Percentiles rank a stretch among this genome's conserved stretches.
phyloP scores from a whole-genome alignment of 1,140 invertebrate genomes.

The Aphaenogaster rudis region DNA sequence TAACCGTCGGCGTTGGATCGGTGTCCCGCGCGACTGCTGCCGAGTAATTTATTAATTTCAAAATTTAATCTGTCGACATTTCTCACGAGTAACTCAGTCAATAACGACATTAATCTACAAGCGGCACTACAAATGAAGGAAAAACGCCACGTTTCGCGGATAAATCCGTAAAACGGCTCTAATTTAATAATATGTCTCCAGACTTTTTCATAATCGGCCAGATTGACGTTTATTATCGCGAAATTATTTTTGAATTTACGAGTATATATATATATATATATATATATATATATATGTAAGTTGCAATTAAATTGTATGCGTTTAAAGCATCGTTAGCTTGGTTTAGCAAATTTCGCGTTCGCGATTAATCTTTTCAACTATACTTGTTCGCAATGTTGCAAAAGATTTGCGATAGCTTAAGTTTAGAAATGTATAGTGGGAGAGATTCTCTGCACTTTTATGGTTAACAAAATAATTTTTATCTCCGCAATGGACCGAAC shows the following conservation, averaged over 20 bases:
- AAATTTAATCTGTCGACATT: slow-evolving; percentile 61
- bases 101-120: slow-evolving; percentile 50
- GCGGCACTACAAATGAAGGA: slow-evolving; percentile 4
- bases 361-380: neutral
- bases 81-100: slow-evolving; percentile 57
- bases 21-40: slow-evolving; percentile 47
- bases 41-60: slow-evolving; percentile 61
- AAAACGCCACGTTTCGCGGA: neutral
- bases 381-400: neutral
- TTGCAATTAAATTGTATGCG: slow-evolving; percentile 10
- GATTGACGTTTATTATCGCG: slow-evolving; percentile 34
- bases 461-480: neutral
- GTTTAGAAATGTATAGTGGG: neutral
- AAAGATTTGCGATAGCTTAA: neutral
- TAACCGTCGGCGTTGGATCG: slow-evolving; percentile 54
- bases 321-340: slow-evolving; percentile 1
- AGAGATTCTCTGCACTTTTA: neutral
- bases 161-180: slow-evolving; percentile 31
- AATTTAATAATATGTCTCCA: slow-evolving; percentile 1
- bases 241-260: slow-evolving; percentile 47
- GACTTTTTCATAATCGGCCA: neutral
- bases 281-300: neutral
- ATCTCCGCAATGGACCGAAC: neutral
- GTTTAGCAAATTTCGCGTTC: neutral
- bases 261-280: neutral